Conservation (phyloP, 2,797 vertebrate genomes). For the Apogon talboti region DNA sequence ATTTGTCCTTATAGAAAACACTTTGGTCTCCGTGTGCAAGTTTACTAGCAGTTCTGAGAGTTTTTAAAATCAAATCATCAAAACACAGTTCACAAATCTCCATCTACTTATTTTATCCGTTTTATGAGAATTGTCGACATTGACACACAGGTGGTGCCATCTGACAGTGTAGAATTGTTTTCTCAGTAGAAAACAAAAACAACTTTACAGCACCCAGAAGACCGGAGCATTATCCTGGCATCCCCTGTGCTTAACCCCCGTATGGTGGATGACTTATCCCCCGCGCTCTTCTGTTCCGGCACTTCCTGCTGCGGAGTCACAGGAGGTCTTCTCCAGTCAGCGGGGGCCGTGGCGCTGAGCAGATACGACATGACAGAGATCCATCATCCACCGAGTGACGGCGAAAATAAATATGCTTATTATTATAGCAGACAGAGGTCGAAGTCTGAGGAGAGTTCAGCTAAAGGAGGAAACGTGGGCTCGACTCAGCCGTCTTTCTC, state of each 20-base stretch:
- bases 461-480: neutral
- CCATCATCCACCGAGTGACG: slow-evolving; percentile 35
- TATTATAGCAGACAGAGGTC: neutral
- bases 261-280: slow-evolving; percentile 28
- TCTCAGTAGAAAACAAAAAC: no score
- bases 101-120: no score
- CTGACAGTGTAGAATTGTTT: no score
- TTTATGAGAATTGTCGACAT: no score
- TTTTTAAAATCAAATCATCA: no score
- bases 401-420: slow-evolving; percentile 43
- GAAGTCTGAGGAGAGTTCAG: neutral
- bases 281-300: slow-evolving; percentile 21
- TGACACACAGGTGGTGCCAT: no score
- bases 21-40: no score
- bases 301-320: slow-evolving; percentile 23
- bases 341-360: slow-evolving; percentile 39
- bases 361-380: slow-evolving; percentile 43
- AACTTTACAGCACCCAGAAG: slow-evolving; percentile 4
- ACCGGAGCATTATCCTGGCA: slow-evolving; percentile 26
- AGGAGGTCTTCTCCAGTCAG: slow-evolving; percentile 20
- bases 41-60: no score
- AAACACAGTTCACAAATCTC: no score
- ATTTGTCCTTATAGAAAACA: no score
- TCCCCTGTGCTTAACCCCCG: slow-evolving; percentile 63
- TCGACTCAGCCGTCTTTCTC: no score